Evolutionary conservation across 2,113 vertebrate genomes (phyloP).

Genomic region (Tor tambroides): DNA sequence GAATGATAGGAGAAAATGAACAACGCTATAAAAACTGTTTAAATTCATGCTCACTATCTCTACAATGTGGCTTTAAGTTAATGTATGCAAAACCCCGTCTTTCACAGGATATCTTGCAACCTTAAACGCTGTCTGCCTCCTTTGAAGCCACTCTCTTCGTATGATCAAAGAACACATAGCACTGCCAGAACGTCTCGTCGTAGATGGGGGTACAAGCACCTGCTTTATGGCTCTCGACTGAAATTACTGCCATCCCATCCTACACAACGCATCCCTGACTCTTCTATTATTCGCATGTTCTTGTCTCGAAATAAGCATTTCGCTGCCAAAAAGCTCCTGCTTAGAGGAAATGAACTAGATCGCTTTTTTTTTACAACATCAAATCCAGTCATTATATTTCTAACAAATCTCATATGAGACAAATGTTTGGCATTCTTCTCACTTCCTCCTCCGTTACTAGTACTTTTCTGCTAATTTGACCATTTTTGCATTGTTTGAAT

Average conservation of each 20-base stretch:
- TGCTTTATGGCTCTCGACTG: slow-evolving; percentile 27
- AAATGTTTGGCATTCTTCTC: background rate
- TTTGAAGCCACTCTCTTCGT: slow-evolving; percentile 46
- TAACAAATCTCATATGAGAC: background rate
- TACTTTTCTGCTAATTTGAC: background rate
- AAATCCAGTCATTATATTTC: background rate
- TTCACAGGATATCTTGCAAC: slow-evolving; percentile 36
- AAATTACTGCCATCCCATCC: slow-evolving; percentile 30
- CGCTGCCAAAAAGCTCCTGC: background rate
- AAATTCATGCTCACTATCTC: slow-evolving; percentile 11
- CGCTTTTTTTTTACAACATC: background rate
- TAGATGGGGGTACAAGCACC: slow-evolving; percentile 27
- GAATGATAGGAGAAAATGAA: background rate
- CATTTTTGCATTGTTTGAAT: background rate
- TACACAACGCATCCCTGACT: background rate
- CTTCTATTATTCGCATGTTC: background rate
- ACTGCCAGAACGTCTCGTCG: slow-evolving; percentile 16
- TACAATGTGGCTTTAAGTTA: slow-evolving; percentile 29
- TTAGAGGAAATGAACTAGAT: slow-evolving; percentile 14
- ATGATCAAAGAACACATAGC: slow-evolving; percentile 51
- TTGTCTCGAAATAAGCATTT: background rate
- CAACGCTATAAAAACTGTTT: background rate
- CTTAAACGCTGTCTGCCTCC: slow-evolving; percentile 26
- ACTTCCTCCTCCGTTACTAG: background rate
- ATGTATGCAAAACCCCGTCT: slow-evolving; percentile 49